A percentile compares a stretch with the other conserved stretches of the same genome.
Conservation (phyloP, 2,888 invertebrate species). For the Drosophila imparisetae region DNA sequence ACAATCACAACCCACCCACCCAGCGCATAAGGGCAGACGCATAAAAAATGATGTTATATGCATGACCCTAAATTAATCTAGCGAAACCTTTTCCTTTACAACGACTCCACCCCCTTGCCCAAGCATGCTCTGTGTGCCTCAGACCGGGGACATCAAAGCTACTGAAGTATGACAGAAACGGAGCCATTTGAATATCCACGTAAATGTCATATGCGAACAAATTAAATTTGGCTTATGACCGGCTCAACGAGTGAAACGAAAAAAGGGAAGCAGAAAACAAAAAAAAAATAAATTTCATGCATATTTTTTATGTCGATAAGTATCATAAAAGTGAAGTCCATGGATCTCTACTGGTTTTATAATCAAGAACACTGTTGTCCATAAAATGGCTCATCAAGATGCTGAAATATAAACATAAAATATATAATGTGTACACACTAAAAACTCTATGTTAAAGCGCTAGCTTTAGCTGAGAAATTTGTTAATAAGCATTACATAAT, state of each 20-base stretch:
- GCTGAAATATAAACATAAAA: conserved; percentile 15
- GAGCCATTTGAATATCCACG: conserved; percentile 79
- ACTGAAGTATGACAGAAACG: conserved; percentile 76
- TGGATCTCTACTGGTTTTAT: conserved; percentile 28
- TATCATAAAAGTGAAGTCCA: conserved; percentile 38
- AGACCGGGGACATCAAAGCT: conserved; percentile 64
- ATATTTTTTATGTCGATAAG: conserved; percentile 38
- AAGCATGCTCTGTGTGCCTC: not conserved
- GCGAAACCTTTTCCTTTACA: conserved; percentile 74
- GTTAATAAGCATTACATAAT: not conserved
- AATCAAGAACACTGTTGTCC: conserved; percentile 18
- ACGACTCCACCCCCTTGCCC: conserved; percentile 9
- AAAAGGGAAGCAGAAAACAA: conserved; percentile 11
- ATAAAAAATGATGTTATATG: conserved; percentile 81
- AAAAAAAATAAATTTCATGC: conserved; percentile 22
- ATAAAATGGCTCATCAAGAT: conserved; percentile 34
- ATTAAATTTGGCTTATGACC: conserved; percentile 79
- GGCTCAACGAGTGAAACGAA: conserved; percentile 27
- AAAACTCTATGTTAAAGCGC: not conserved
- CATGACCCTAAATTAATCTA: conserved; percentile 83
- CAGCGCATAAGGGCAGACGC: conserved; percentile 24
- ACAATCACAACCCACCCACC: conserved; percentile 20
- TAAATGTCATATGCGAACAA: conserved; percentile 75
- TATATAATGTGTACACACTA: not conserved
- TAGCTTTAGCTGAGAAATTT: not conserved